phyloP scores from a whole-genome alignment of 2,797 vertebrate genomes.

The Chrosomus eos region DNA sequence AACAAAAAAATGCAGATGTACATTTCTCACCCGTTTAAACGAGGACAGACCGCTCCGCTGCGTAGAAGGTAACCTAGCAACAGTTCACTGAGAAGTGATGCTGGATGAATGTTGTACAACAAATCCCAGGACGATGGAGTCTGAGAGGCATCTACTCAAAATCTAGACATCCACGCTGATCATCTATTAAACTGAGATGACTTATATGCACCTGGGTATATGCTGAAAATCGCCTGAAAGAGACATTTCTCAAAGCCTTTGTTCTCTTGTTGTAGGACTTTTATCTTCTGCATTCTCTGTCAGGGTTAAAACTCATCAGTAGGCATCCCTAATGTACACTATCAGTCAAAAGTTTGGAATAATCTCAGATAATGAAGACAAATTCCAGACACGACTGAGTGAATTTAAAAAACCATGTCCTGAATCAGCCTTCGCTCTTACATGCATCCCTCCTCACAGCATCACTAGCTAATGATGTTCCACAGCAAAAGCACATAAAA shows the following conservation, averaged over 20 bases:
- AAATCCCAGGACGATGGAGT: conserved; percentile 20
- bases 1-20: conserved; percentile 43
- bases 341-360: background rate
- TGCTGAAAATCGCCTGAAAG: background rate
- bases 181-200: conserved; percentile 7
- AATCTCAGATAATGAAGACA: background rate
- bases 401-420: background rate
- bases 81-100: conserved; percentile 55
- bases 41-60: conserved; percentile 42
- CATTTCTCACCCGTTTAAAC: conserved; percentile 55
- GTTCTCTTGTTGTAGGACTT: background rate
- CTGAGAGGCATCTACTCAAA: conserved; percentile 50
- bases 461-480: background rate
- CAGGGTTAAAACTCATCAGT: background rate
- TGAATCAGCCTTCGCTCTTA: background rate
- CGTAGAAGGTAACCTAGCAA: conserved; percentile 66
- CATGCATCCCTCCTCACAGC: background rate
- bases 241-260: background rate
- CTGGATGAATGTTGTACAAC: conserved; percentile 57
- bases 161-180: conserved; percentile 37
- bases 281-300: background rate
- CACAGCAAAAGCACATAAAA: background rate
- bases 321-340: background rate
- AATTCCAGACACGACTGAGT: background rate
- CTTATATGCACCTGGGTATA: conserved; percentile 33